phyloP scores from a whole-genome alignment of 2,797 vertebrate genomes.

The Dendrocincla tyrannina region DNA sequence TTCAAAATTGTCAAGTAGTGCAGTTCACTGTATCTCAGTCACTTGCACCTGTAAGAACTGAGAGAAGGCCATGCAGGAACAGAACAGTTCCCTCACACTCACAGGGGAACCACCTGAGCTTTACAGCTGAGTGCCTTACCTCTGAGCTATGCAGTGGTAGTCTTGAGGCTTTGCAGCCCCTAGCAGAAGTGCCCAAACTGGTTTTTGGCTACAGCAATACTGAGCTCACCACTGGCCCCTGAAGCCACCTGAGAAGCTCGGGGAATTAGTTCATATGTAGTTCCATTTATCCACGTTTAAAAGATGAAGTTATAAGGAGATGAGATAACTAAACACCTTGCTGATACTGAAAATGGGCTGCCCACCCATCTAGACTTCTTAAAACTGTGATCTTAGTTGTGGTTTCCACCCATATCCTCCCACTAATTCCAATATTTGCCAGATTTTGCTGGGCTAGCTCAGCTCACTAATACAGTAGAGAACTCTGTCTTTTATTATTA shows the following conservation, averaged over 20 bases:
- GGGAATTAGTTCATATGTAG: background rate
- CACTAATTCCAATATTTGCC: background rate
- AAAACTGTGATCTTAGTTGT: background rate
- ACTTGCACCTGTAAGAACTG: background rate
- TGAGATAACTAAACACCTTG: background rate
- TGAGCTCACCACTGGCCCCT: background rate
- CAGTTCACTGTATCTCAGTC: background rate
- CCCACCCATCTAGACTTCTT: background rate
- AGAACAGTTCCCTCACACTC: background rate
- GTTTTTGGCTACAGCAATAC: background rate
- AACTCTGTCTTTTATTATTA: background rate
- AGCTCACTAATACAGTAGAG: background rate
- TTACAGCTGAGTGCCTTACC: background rate
- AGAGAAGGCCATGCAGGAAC: background rate
- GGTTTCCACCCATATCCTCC: background rate
- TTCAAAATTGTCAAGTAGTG: background rate
- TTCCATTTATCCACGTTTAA: background rate
- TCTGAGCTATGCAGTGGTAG: background rate
- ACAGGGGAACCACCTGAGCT: background rate
- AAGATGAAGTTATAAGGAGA: background rate
- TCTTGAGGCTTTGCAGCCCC: background rate
- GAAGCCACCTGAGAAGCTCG: background rate
- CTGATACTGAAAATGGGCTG: background rate
- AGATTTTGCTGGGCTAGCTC: background rate
- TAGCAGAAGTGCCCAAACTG: background rate